These are phyloP conservation scores for Phyllotreta cruciferae DNA, from an alignment of 2,888 invertebrate species.

Conservation along the genomic window DNA sequence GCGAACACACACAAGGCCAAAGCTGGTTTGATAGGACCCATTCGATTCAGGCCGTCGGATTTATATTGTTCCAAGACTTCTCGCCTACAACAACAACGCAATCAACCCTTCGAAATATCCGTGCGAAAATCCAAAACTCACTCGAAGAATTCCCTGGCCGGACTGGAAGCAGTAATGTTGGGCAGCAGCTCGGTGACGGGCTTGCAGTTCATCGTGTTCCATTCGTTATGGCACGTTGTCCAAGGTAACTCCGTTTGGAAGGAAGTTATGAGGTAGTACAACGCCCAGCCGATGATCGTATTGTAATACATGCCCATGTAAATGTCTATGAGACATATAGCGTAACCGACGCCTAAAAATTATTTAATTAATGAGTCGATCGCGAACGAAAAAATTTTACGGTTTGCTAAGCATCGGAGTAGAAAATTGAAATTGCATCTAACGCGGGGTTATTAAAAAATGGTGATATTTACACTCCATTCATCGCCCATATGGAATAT, in stretches of 20 bases:
- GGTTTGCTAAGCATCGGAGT: not conserved
- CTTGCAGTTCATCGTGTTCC: constrained; percentile 83
- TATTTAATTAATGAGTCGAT: not conserved
- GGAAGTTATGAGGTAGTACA: constrained; percentile 87
- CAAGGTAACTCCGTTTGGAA: constrained; percentile 83
- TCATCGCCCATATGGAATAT: constrained; percentile 22
- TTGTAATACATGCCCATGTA: constrained; percentile 98
- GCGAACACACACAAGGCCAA: constrained; percentile 88
- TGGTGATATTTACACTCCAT: constrained; percentile 20
- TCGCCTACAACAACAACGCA: constrained; percentile 66
- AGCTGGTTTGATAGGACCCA: constrained; percentile 90
- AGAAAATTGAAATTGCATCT: not conserved
- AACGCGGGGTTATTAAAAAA: constrained; percentile 2
- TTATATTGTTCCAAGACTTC: constrained; percentile 85
- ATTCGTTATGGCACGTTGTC: constrained; percentile 84
- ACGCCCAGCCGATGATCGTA: constrained; percentile 95
- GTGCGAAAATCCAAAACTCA: constrained; percentile 63
- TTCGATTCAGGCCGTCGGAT: constrained; percentile 81
- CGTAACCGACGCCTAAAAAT: constrained; percentile 87
- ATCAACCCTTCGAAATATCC: not conserved
- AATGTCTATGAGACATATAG: constrained; percentile 93
- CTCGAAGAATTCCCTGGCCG: constrained; percentile 90
- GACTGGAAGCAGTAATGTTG: constrained; percentile 71
- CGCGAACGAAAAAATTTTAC: constrained; percentile 5
- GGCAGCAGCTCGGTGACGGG: constrained; percentile 63